Base-by-base conservation (phyloP, 2,888 invertebrate species). In the Sicus ferrugineus region DNA sequence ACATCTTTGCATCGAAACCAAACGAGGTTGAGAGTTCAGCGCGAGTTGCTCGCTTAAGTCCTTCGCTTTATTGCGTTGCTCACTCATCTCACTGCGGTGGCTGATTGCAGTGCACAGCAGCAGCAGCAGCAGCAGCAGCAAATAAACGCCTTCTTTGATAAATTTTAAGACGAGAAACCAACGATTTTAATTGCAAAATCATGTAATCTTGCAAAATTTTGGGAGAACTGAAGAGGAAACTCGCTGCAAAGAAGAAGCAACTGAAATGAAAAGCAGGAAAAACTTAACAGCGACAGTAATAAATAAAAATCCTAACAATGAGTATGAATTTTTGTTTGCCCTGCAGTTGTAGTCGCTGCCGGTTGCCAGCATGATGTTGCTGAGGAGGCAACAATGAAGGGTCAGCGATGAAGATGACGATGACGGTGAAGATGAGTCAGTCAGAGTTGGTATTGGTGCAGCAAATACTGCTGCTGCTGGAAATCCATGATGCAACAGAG, bases 131-230 rank as follows among this genome's bases (percentile, higher is more conserved):
- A 11, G 38, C 38, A 46, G 28, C 54, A n/a, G 30, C n/a, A 30
- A 64, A 64, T 31, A 48, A 64, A 64, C 48, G 21, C 50, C 50
- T 64, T 31, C 31, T 50, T 64, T 28, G 50, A 30, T 31, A 64
- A 50, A 48, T 31, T 50, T 21, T 7, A 28, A 7, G 14, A 61
- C 61, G 38, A 31, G 48, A 2, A 50, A 64, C 16, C 14, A 31
- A 48, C 31, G 23, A 64, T 75, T 72, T 75, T 75, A 73, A 74
- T 74, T 75, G 74, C 73, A 67, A 70, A 73, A 73, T 74, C 75
- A 75, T 73, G 72, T 72, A 73, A 70, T 71, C 71, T 73, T 73
- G 71, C 73, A 73, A 73, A 72, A 73, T 72, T 46, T n/a, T 28
- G 14, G 7, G 46, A 54, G 28, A 54, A 28, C 23, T 7, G 54